Conservation (phyloP, 2,888 invertebrate species). For the Microdon myrmicae region DNA sequence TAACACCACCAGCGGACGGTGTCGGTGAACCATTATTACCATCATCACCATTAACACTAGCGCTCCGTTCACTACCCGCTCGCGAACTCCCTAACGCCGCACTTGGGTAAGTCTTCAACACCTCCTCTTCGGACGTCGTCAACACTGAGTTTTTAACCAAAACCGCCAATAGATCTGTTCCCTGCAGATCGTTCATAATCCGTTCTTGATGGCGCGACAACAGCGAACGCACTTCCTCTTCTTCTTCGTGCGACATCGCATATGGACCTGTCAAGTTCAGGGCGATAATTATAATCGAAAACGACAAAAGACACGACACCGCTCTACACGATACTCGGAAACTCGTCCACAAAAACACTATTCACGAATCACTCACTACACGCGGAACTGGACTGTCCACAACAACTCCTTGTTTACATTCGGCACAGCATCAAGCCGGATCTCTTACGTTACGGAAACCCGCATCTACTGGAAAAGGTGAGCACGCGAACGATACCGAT, state of each 20-base stretch:
- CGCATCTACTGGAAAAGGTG: slow-evolving; percentile 10
- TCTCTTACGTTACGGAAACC: slow-evolving; percentile 40
- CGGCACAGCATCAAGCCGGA: slow-evolving; percentile 41
- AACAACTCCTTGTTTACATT: slow-evolving; percentile 43
- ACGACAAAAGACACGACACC: background rate
- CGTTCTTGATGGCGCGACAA: slow-evolving; percentile 73
- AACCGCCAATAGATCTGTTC: slow-evolving; percentile 73
- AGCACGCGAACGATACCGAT: slow-evolving; percentile 9
- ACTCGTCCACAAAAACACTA: slow-evolving; percentile 12
- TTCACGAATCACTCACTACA: slow-evolving; percentile 5
- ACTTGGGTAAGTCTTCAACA: slow-evolving; percentile 59
- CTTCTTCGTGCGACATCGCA: slow-evolving; percentile 64
- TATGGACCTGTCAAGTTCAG: too few relatives aligned
- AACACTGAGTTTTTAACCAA: slow-evolving; percentile 75
- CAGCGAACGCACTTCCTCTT: slow-evolving; percentile 71
- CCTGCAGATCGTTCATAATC: slow-evolving; percentile 72
- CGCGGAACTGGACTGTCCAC: slow-evolving; percentile 10
- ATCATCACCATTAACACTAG: slow-evolving; percentile 62
- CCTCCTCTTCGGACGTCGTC: slow-evolving; percentile 72
- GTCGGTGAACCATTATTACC: slow-evolving; percentile 63
- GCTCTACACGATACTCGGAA: background rate
- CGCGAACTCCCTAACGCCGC: slow-evolving; percentile 54
- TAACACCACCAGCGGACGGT: slow-evolving; percentile 56
- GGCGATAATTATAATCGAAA: background rate
- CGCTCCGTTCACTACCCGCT: slow-evolving; percentile 58